phyloP scores from a whole-genome alignment of 2,888 invertebrate species.

The Mechanitis mazaeus region DNA sequence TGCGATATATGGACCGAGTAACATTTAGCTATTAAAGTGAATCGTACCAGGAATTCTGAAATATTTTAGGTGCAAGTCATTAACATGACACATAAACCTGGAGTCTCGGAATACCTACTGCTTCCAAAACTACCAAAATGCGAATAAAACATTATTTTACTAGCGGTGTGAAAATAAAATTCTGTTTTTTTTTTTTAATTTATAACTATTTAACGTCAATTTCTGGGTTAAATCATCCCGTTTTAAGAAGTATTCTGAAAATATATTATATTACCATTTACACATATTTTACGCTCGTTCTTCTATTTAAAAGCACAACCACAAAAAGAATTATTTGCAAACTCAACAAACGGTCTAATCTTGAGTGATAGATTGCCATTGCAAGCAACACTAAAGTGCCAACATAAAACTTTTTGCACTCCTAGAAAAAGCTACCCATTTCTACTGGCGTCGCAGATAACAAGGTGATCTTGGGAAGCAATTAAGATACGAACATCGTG shows the following conservation, averaged over 20 bases:
- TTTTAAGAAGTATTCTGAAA: too few species aligned
- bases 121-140: slow-evolving; percentile 50
- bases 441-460: slow-evolving; percentile 51
- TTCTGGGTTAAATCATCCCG: too few species aligned
- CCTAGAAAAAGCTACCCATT: slow-evolving; percentile 26
- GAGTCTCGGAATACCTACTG: slow-evolving; percentile 49
- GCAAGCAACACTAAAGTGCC: slow-evolving; percentile 1
- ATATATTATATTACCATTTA: too few species aligned
- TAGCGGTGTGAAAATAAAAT: not conserved
- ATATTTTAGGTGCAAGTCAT: slow-evolving; percentile 53
- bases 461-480: slow-evolving; percentile 56
- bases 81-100: slow-evolving; percentile 62
- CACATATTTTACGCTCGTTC: too few species aligned
- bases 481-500: slow-evolving; percentile 70
- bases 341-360: not conserved
- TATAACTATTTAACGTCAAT: too few species aligned
- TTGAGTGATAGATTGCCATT: slow-evolving; percentile 1
- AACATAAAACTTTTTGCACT: slow-evolving; percentile 15
- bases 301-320: too few species aligned
- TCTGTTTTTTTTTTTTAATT: too few species aligned
- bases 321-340: too few species aligned
- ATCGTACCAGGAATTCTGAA: slow-evolving; percentile 37
- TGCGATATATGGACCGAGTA: too few species aligned
- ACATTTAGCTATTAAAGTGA: not conserved
- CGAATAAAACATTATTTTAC: slow-evolving; percentile 45